phyloP scores from a whole-genome alignment of 2,888 invertebrate genomes.

The Lithosia quadra region DNA sequence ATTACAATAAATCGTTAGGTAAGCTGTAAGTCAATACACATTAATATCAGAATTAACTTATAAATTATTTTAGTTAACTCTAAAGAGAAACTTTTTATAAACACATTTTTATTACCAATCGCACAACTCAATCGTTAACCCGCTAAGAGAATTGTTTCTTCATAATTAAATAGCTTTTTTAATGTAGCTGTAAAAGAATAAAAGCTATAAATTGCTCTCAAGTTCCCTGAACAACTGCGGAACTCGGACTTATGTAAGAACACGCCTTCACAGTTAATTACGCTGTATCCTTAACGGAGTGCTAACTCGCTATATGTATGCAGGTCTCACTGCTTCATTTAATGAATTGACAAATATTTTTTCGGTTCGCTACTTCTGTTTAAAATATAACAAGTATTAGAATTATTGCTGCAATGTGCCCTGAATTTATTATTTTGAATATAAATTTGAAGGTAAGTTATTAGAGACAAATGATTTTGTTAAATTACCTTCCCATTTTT shows the following conservation, averaged over 20 bases:
- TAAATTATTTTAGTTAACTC: background rate
- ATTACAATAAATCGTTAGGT: background rate
- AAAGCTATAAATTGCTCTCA: conserved; percentile 67
- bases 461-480: background rate
- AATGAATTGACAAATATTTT: conserved; percentile 54
- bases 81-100: background rate
- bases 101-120: conserved; percentile 7
- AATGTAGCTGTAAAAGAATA: conserved; percentile 59
- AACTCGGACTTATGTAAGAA: conserved; percentile 63
- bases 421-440: conserved; percentile 1
- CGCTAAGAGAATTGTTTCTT: conserved; percentile 49
- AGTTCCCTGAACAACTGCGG: conserved; percentile 57
- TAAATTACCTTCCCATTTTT: background rate
- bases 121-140: conserved; percentile 25
- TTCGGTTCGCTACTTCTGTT: conserved; percentile 24
- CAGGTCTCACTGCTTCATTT: conserved; percentile 54
- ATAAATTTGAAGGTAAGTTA: background rate
- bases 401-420: conserved; percentile 5
- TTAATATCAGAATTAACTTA: background rate
- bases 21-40: too few relatives aligned
- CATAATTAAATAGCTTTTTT: conserved; percentile 65
- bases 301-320: conserved; percentile 72
- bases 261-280: conserved; percentile 74
- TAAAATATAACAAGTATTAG: conserved; percentile 3
- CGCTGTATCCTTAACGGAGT: conserved; percentile 77